Conservation (phyloP, 2,797 vertebrate genomes). For the Myotis pilosus region DNA sequence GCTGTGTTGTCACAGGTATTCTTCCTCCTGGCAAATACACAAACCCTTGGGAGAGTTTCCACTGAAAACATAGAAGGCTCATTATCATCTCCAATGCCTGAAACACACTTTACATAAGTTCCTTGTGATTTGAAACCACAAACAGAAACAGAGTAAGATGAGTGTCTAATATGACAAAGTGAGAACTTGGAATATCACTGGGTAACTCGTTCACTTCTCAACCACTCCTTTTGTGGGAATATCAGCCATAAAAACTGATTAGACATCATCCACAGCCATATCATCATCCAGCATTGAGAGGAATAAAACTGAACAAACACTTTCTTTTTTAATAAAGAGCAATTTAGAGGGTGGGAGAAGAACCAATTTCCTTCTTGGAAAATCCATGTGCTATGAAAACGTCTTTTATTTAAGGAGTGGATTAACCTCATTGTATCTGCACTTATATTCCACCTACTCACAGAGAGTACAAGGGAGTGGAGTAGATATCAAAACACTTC, state of each 20-base stretch:
- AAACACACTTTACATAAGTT: neutral
- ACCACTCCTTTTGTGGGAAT: constrained; percentile 64
- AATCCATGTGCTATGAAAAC: constrained; percentile 55
- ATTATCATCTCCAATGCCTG: neutral
- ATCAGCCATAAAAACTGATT: constrained; percentile 72
- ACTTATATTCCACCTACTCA: neutral
- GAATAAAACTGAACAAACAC: constrained; percentile 75
- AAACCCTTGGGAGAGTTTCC: neutral
- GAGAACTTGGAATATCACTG: neutral
- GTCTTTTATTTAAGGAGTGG: constrained; percentile 61
- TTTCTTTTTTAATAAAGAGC: constrained; percentile 69
- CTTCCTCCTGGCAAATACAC: neutral
- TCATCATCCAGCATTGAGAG: constrained; percentile 41
- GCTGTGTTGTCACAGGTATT: neutral
- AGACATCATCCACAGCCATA: constrained; percentile 51
- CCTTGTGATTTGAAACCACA: constrained; percentile 28
- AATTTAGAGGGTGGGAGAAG: constrained; percentile 67
- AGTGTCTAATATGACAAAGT: neutral
- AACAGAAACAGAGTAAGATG: neutral
- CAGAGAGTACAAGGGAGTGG: neutral
- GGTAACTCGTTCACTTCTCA: neutral
- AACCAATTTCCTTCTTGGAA: constrained; percentile 65
- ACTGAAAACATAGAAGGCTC: neutral
- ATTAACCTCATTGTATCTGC: constrained; percentile 38
- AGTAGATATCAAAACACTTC: neutral